Conservation (phyloP, 2,888 invertebrate species). For the Plebejus argus region DNA sequence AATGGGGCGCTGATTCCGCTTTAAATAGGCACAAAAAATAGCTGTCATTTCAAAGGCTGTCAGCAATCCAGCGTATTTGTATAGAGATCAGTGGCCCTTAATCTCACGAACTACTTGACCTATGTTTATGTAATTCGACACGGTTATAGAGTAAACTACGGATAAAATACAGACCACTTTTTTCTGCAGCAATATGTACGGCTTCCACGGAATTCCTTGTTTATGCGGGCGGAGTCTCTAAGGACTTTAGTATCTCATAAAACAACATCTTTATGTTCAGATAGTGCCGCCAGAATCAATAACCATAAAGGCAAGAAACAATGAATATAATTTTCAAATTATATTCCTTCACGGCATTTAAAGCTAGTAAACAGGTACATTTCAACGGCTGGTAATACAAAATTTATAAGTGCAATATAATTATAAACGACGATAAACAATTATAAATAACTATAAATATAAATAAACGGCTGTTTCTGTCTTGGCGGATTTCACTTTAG, state of each 20-base stretch:
- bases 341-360: neutral
- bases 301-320: neutral
- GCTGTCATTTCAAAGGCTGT: too few relatives aligned
- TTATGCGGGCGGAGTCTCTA: neutral
- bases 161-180: neutral
- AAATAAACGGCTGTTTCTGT: constrained; percentile 13
- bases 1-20: too few relatives aligned
- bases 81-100: too few relatives aligned
- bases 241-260: neutral
- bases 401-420: constrained; percentile 13
- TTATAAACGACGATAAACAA: constrained; percentile 24
- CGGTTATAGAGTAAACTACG: neutral
- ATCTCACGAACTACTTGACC: too few relatives aligned
- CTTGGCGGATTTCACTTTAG: neutral
- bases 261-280: constrained; percentile 46
- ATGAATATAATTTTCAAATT: constrained; percentile 3
- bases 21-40: too few relatives aligned
- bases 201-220: neutral
- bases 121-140: too few relatives aligned
- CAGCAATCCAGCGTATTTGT: too few relatives aligned
- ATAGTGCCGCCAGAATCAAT: constrained; percentile 40
- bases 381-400: neutral
- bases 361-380: neutral
- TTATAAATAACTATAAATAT: constrained; percentile 24
- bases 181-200: neutral